Percentiles rank a stretch among this genome's conserved stretches.
Evolutionary conservation across 1,140 invertebrate species (phyloP).

Genomic region (Drosophila nikananu): DNA sequence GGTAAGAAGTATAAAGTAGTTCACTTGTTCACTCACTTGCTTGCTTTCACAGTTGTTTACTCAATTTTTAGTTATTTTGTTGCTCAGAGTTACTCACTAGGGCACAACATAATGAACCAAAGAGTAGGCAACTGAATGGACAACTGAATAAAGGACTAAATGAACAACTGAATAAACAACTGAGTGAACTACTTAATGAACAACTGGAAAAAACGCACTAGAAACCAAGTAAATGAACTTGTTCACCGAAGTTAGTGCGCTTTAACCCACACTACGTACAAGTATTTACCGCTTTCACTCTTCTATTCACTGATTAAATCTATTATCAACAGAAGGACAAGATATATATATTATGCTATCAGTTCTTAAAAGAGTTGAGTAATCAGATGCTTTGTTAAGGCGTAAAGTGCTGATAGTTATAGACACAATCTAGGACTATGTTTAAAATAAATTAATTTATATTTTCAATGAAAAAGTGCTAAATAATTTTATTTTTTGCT

Average conservation of each 20-base stretch:
- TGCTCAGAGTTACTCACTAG: neutral
- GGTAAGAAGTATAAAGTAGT: neutral
- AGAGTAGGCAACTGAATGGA: neutral
- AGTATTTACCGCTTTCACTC: neutral
- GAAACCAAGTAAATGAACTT: neutral
- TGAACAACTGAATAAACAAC: neutral
- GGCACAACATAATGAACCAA: neutral
- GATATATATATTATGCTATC: neutral
- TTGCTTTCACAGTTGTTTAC: too few species aligned
- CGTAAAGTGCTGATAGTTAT: neutral
- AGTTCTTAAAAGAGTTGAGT: neutral
- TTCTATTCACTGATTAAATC: neutral
- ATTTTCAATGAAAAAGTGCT: neutral
- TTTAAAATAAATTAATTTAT: neutral
- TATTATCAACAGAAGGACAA: neutral
- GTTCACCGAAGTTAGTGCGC: neutral
- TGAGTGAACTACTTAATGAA: neutral
- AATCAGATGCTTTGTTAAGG: neutral
- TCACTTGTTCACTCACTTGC: neutral
- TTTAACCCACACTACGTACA: neutral
- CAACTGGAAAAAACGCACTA: neutral
- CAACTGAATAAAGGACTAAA: neutral
- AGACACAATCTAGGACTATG: neutral
- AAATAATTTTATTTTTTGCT: neutral
- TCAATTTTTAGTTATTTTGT: neutral